Percentiles rank a stretch among this genome's conserved stretches.
These are phyloP conservation scores for Meandrina meandrites DNA, from an alignment of 92 coral and sea anemone species.

Conservation along the genomic window DNA sequence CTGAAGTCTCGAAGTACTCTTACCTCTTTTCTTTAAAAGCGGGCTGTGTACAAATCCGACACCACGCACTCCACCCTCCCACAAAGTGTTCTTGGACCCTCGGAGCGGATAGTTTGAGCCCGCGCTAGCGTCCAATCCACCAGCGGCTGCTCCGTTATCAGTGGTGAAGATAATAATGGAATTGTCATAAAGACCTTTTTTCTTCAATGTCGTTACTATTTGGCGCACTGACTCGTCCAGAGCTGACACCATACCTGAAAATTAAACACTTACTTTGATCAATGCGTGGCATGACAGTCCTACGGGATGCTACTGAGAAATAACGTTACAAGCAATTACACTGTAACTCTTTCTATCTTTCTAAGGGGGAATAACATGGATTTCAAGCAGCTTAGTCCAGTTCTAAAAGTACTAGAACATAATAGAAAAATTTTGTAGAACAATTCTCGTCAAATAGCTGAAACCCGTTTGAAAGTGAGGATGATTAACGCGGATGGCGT, in stretches of 20 bases:
- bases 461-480: not conserved
- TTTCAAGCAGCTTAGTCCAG: not conserved
- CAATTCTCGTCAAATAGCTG: not conserved
- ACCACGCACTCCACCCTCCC: conserved; percentile 99
- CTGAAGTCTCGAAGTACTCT: not conserved
- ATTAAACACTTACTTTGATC: not conserved
- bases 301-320: not conserved
- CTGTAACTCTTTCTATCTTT: not conserved
- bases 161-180: conserved; percentile 96
- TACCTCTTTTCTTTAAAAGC: conserved; percentile 81
- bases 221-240: conserved; percentile 92
- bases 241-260: conserved; percentile 91
- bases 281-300: not conserved
- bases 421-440: not conserved
- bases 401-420: not conserved
- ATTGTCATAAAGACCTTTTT: conserved; percentile 85
- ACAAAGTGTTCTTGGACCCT: conserved; percentile 93
- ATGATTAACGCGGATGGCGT: not conserved
- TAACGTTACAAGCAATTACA: no score
- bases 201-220: conserved; percentile 78
- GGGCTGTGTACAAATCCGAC: conserved; percentile 99
- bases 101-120: conserved; percentile 98
- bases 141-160: conserved; percentile 99
- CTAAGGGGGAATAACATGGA: not conserved
- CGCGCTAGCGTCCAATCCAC: conserved; percentile 95